Percentiles rank a stretch among this genome's conserved stretches.
phyloP scores from a whole-genome alignment of 2,113 vertebrate genomes.

The Elaphurus davidianus region DNA sequence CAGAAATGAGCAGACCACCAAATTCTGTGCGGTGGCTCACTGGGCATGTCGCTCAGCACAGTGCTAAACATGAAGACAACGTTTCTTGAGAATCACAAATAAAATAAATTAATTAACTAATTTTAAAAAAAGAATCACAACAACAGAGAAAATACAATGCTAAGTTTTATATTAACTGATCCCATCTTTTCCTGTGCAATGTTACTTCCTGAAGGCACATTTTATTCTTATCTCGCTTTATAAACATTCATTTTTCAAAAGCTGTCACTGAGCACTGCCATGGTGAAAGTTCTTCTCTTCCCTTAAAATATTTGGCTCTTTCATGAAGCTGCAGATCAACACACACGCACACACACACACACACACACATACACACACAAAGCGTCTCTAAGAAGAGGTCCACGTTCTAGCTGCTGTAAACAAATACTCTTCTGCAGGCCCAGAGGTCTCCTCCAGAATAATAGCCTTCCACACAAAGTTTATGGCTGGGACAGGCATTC shows the following conservation, averaged over 20 bases:
- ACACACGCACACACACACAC: neutral
- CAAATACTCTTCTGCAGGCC: neutral
- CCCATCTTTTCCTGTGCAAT: neutral
- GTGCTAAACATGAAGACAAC: neutral
- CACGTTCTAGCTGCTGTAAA: neutral
- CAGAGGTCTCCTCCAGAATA: neutral
- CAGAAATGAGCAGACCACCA: neutral
- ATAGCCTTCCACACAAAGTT: neutral
- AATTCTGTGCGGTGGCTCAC: neutral
- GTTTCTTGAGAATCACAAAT: neutral
- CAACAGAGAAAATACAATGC: neutral
- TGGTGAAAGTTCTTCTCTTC: neutral
- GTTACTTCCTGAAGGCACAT: neutral
- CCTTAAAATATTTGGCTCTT: neutral
- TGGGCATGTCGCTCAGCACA: neutral
- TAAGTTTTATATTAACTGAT: neutral
- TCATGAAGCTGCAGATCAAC: neutral
- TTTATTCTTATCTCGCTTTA: neutral
- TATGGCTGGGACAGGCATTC: neutral
- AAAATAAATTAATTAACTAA: too few relatives aligned
- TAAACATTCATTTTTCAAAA: neutral
- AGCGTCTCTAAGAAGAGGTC: neutral
- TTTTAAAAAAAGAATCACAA: neutral
- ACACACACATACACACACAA: neutral
- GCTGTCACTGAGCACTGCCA: neutral